Conservation (phyloP, 1,140 invertebrate species). For the Trichogramma pretiosum region DNA sequence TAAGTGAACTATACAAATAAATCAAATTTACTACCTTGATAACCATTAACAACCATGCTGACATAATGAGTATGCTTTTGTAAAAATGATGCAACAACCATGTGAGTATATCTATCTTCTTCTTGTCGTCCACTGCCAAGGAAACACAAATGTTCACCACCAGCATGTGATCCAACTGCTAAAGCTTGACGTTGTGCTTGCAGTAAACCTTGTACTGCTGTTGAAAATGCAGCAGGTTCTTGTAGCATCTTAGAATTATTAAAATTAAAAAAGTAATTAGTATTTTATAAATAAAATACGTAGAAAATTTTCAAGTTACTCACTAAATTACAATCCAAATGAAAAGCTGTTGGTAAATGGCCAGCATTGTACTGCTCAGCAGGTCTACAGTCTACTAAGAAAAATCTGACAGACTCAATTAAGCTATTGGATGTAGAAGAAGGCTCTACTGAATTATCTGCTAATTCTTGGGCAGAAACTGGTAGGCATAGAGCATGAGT, state of each 20-base stretch:
- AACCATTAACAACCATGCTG: constrained; percentile 86
- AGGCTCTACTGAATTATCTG: constrained; percentile 65
- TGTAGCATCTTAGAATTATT: constrained; percentile 72
- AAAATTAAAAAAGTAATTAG: background rate
- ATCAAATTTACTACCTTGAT: constrained; percentile 53
- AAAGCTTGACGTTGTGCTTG: constrained; percentile 84
- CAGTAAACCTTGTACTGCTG: constrained; percentile 87
- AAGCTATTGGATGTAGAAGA: constrained; percentile 46
- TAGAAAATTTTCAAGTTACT: constrained; percentile 22
- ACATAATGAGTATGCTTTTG: constrained; percentile 90
- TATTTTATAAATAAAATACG: background rate
- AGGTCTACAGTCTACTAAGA: constrained; percentile 93
- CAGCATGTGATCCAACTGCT: constrained; percentile 77
- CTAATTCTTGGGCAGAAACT: constrained; percentile 78
- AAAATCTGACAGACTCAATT: constrained; percentile 69
- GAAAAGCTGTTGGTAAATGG: constrained; percentile 93
- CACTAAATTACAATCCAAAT: constrained; percentile 89
- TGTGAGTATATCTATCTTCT: constrained; percentile 94
- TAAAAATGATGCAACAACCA: constrained; percentile 96
- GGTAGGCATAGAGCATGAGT: constrained; percentile 88
- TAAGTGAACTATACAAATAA: no score
- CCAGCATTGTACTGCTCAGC: constrained; percentile 95
- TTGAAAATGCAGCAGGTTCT: constrained; percentile 87
- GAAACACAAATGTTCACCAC: constrained; percentile 94
- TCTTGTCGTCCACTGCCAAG: constrained; percentile 90